phyloP scores from a whole-genome alignment of 64 coral and sea anemone genomes.

The Montipora foliosa region DNA sequence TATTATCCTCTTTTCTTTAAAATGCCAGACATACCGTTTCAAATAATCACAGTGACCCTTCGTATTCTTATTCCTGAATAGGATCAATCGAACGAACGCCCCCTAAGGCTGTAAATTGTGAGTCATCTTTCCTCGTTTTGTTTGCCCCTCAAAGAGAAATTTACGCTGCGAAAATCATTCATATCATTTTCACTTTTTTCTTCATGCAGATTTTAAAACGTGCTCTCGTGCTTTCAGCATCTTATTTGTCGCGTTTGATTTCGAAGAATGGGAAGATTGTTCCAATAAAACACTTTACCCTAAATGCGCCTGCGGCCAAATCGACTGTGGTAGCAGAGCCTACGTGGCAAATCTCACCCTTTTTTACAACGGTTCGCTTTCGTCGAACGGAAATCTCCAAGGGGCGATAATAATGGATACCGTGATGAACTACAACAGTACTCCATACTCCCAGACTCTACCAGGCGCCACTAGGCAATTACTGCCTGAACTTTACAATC shows the following conservation, averaged over 20 bases:
- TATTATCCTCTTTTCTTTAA: no score
- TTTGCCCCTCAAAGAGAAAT: no score
- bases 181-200: background rate
- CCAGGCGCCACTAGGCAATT: background rate
- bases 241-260: constrained; percentile 82
- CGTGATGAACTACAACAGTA: constrained; percentile 73
- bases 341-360: constrained; percentile 72
- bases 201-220: constrained; percentile 9
- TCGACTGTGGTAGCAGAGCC: constrained; percentile 61
- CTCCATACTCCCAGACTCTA: constrained; percentile 55
- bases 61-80: no score
- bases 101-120: no score
- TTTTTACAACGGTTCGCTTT: constrained; percentile 34
- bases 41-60: no score
- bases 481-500: background rate
- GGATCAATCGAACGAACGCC: no score
- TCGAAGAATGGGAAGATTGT: constrained; percentile 78
- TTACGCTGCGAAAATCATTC: no score
- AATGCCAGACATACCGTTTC: no score
- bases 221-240: constrained; percentile 63
- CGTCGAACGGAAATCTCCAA: constrained; percentile 59
- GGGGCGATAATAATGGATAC: constrained; percentile 88
- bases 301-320: background rate
- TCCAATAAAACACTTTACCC: background rate
- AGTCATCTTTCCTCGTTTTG: no score